Evolutionary conservation across 1,140 invertebrate genomes (phyloP).

Genomic region (Musca domestica): DNA sequence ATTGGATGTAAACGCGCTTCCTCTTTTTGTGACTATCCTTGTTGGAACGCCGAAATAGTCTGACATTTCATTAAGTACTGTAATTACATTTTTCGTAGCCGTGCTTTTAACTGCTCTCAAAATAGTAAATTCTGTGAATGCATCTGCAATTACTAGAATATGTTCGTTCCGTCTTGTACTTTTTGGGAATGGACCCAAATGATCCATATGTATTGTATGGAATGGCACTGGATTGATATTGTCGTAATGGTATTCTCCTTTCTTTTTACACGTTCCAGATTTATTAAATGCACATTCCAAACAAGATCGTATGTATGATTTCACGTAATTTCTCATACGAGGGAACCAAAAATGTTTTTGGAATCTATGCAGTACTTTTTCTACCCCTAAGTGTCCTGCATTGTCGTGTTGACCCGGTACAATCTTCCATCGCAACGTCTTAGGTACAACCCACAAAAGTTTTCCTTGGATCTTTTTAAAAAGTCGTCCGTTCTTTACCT

Average conservation of each 20-base stretch:
- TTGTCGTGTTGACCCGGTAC: slow-evolving; percentile 16
- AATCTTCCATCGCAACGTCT: slow-evolving; percentile 3
- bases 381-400: slow-evolving; percentile 2
- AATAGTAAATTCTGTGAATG: slow-evolving; percentile 36
- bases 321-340: slow-evolving; percentile 33
- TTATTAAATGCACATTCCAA: slow-evolving; percentile 28
- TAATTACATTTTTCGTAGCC: slow-evolving; percentile 30
- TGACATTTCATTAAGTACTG: slow-evolving; percentile 9
- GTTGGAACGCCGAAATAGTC: slow-evolving; percentile 25
- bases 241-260: slow-evolving; percentile 25
- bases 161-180: slow-evolving; percentile 33
- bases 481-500: slow-evolving; percentile 5
- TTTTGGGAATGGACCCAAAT: slow-evolving; percentile 37
- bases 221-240: slow-evolving; percentile 28
- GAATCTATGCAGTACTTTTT: slow-evolving; percentile 25
- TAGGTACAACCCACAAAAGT: slow-evolving; percentile 24
- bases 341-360: slow-evolving; percentile 32
- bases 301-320: slow-evolving; percentile 23
- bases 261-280: slow-evolving; percentile 15
- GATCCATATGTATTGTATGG: slow-evolving; percentile 32
- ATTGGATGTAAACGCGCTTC: slow-evolving; percentile 40
- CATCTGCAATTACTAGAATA: slow-evolving; percentile 36
- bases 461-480: slow-evolving; percentile 14
- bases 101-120: slow-evolving; percentile 32
- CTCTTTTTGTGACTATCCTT: slow-evolving; percentile 45